Conservation (phyloP, 2,113 vertebrate genomes). For the Chaetodon trifascialis region DNA sequence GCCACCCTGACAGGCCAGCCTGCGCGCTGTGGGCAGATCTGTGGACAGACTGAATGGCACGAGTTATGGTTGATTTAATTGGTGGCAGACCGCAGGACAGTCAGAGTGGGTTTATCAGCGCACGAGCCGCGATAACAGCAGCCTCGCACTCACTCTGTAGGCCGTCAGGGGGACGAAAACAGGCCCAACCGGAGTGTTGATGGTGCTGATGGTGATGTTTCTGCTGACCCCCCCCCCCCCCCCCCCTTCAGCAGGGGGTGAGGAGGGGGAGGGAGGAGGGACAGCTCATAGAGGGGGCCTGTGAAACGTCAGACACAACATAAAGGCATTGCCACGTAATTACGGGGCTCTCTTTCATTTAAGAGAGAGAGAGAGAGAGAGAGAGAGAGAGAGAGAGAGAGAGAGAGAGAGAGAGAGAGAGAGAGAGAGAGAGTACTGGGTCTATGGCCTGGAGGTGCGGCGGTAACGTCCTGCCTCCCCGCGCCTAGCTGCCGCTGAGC, state of each 20-base stretch:
- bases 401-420: constrained; percentile 29
- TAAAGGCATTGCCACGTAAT: constrained; percentile 90
- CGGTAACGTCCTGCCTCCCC: constrained; percentile 72
- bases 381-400: constrained; percentile 2
- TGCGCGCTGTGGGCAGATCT: not conserved
- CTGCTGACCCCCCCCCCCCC: not conserved
- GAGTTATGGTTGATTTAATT: constrained; percentile 8
- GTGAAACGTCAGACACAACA: constrained; percentile 88
- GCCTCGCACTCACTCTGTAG: not conserved
- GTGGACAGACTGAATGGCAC: constrained; percentile 31
- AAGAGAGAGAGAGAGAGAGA: constrained; percentile 31
- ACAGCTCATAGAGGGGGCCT: constrained; percentile 71
- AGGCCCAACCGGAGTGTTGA: constrained; percentile 19
- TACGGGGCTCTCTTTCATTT: constrained; percentile 76
- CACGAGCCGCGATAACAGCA: constrained; percentile 17
- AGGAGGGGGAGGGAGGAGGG: not conserved
- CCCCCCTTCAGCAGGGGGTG: not conserved
- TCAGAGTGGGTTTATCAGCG: constrained; percentile 38
- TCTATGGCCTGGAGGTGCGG: constrained; percentile 49
- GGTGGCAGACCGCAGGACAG: constrained; percentile 36
- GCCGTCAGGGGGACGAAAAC: not conserved
- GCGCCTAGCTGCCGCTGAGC: constrained; percentile 62
- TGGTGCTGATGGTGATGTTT: constrained; percentile 46
- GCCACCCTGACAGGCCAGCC: not conserved
- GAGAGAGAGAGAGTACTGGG: constrained; percentile 25